A percentile compares a stretch with the other conserved stretches of the same genome.
phyloP scores from a whole-genome alignment of 2,888 invertebrate species.

The Caenorhabditis zanzibari region DNA sequence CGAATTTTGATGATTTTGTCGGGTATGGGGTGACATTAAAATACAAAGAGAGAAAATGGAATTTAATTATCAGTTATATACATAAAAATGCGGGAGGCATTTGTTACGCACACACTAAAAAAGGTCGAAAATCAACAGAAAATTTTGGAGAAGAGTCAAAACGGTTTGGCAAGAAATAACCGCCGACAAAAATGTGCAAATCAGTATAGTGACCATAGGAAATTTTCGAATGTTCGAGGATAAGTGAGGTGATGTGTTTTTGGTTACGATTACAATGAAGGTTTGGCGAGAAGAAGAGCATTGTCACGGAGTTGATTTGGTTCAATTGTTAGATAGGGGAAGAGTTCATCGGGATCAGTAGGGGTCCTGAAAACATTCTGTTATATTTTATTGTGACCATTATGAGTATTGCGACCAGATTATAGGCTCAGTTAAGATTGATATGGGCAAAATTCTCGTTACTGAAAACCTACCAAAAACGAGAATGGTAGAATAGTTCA shows the following conservation, averaged over 20 bases:
- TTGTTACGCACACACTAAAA: conserved; percentile 8
- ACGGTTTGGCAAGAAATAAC: not conserved
- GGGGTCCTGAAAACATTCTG: conserved; percentile 43
- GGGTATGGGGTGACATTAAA: conserved; percentile 28
- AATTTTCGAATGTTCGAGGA: not conserved
- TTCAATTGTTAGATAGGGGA: conserved; percentile 27
- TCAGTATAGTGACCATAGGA: conserved; percentile 2
- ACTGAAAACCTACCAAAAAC: conserved; percentile 40
- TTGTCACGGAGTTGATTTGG: conserved; percentile 58
- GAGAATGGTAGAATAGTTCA: conserved; percentile 24
- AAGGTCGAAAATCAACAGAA: conserved; percentile 33
- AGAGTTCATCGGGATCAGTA: conserved; percentile 60
- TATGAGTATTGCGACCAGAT: too few relatives aligned
- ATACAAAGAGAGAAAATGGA: conserved; percentile 9
- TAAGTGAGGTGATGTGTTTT: conserved; percentile 36
- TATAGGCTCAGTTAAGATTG: not conserved
- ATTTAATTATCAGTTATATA: conserved; percentile 34
- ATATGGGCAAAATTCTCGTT: not conserved
- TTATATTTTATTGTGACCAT: not conserved
- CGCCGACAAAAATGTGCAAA: conserved; percentile 20
- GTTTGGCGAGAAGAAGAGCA: conserved; percentile 18
- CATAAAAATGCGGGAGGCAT: conserved; percentile 45
- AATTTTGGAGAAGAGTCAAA: not conserved
- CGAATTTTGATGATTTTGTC: conserved; percentile 19
- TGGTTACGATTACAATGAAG: not conserved